Evolutionary conservation across 2,113 vertebrate species (phyloP).

Genomic region (Acinonyx jubatus): DNA sequence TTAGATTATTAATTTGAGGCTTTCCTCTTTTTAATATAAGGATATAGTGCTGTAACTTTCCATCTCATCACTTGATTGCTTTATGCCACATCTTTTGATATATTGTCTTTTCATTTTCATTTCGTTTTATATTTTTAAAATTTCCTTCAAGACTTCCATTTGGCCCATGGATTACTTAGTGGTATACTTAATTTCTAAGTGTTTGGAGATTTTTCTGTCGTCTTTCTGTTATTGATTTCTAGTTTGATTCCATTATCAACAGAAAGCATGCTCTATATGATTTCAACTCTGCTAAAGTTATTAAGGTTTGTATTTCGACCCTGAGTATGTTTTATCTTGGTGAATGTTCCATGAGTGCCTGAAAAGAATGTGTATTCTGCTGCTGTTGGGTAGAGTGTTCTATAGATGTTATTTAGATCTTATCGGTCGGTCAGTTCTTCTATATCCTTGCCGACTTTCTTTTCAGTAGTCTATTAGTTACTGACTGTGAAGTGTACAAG

Average conservation of each 20-base stretch:
- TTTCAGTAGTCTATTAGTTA: not conserved
- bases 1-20: not conserved
- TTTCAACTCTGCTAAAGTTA: not conserved
- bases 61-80: not conserved
- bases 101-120: not conserved
- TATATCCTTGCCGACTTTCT: not conserved
- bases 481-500: not conserved
- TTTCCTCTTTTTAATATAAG: not conserved
- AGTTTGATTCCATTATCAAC: not conserved
- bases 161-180: not conserved
- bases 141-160: not conserved
- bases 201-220: not conserved
- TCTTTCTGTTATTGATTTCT: not conserved
- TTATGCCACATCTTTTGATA: conserved; percentile 9
- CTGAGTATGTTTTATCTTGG: not conserved
- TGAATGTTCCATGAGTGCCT: not conserved
- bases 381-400: not conserved
- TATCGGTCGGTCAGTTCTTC: not conserved
- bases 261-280: not conserved
- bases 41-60: not conserved
- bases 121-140: not conserved
- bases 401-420: not conserved
- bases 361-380: not conserved
- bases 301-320: not conserved
- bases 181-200: conserved; percentile 1